Evolutionary conservation across 2,797 vertebrate species (phyloP).

Genomic region (Scomberomorus guttatus): DNA sequence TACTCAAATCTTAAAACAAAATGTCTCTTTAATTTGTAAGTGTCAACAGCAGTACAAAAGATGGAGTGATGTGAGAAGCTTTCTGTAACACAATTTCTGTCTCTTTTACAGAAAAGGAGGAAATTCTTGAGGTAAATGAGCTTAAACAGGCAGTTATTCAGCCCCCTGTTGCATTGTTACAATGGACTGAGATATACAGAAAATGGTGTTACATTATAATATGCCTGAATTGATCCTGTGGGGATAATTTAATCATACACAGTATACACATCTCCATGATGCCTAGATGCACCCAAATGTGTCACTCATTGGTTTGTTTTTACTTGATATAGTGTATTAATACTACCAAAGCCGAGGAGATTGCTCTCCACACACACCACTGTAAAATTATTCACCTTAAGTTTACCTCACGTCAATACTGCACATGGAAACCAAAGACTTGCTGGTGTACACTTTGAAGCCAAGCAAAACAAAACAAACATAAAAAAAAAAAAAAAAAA

Average conservation of each 20-base stretch:
- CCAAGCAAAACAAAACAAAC: conserved; percentile 87
- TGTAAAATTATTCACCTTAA: conserved; percentile 94
- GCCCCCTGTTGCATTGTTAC: conserved; percentile 90
- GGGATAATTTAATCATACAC: conserved; percentile 86
- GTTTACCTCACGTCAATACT: conserved; percentile 99
- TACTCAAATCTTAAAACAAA: conserved; percentile 94
- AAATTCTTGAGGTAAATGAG: conserved; percentile 99
- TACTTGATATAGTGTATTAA: conserved; percentile 89
- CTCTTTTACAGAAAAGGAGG: conserved; percentile 94
- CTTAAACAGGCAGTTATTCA: conserved; percentile 95
- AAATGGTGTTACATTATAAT: conserved; percentile 92
- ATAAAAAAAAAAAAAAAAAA: conserved; percentile 64
- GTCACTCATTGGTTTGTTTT: conserved; percentile 88
- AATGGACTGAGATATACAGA: conserved; percentile 88
- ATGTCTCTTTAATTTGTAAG: conserved; percentile 99
- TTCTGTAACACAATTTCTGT: conserved; percentile 85
- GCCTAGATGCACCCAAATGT: conserved; percentile 89
- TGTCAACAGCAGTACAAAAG: conserved; percentile 99
- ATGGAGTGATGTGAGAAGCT: conserved; percentile 99
- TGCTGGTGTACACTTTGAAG: conserved; percentile 96
- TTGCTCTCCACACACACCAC: conserved; percentile 93
- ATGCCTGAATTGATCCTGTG: conserved; percentile 93
- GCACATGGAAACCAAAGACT: conserved; percentile 97
- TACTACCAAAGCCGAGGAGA: conserved; percentile 93
- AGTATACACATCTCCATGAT: conserved; percentile 90